These are phyloP conservation scores for Dryomyza anilis DNA, from an alignment of 2,888 invertebrate genomes.

Conservation along the genomic window DNA sequence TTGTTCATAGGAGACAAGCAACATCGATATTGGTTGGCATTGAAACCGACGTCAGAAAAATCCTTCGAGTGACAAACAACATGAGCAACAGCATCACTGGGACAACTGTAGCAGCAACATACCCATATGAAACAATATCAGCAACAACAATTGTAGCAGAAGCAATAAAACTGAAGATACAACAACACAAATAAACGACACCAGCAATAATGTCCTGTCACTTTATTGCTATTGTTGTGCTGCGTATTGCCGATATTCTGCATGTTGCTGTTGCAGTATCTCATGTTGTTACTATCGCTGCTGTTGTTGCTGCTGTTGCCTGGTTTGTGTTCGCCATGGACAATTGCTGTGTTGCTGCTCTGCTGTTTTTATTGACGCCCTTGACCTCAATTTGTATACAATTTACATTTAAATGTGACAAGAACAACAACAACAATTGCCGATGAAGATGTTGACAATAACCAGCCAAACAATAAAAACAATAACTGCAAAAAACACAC, in stretches of 20 bases:
- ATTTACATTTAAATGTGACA: conserved; percentile 10
- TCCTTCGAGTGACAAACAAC: no score
- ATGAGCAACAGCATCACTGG: neutral
- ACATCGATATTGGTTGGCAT: neutral
- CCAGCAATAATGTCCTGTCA: conserved; percentile 11
- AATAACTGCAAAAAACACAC: neutral
- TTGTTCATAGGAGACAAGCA: no score
- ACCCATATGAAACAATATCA: neutral
- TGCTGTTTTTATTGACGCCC: conserved; percentile 30
- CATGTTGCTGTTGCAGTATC: neutral
- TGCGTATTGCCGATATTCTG: neutral
- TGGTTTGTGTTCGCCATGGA: conserved; percentile 26
- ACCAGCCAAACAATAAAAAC: neutral
- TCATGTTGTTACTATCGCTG: neutral
- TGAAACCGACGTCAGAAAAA: no score
- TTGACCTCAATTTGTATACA: conserved; percentile 35
- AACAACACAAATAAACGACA: conserved; percentile 12
- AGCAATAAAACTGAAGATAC: conserved; percentile 20
- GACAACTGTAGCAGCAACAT: neutral
- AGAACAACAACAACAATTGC: neutral
- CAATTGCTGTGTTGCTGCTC: conserved; percentile 29
- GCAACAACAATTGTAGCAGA: conserved; percentile 1
- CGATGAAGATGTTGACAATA: no score
- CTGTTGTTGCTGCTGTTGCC: conserved; percentile 10
- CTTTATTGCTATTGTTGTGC: conserved; percentile 2